Conservation (phyloP, 2,797 vertebrate species). For the Danio aesculapii region DNA sequence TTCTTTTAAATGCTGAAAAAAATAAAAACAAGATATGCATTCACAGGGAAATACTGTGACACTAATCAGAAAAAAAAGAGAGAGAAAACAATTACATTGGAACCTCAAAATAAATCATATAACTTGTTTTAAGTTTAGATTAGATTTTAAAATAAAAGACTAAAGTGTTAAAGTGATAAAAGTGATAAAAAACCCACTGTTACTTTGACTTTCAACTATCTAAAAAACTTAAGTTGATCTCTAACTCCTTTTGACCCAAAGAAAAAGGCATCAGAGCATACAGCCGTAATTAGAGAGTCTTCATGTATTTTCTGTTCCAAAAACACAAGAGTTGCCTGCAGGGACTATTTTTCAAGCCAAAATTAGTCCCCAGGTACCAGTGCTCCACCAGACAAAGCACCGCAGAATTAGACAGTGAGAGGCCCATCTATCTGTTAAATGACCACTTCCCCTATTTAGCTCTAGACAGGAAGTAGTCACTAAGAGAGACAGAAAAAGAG, state of each 20-base stretch:
- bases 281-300: constrained; percentile 63
- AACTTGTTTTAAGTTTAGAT: neutral
- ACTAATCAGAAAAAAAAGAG: too few species aligned
- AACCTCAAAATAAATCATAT: too few species aligned
- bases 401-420: constrained; percentile 83
- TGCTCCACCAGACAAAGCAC: constrained; percentile 86
- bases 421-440: constrained; percentile 77
- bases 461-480: constrained; percentile 83
- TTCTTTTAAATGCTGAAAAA: too few species aligned
- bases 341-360: constrained; percentile 77
- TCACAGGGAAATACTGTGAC: too few species aligned
- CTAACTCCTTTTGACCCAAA: neutral
- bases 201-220: constrained; percentile 30
- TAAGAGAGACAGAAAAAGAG: constrained; percentile 62
- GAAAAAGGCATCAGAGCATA: constrained; percentile 45
- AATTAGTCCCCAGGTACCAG: constrained; percentile 83
- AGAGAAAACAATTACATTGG: too few species aligned
- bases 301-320: constrained; percentile 71
- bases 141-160: constrained; percentile 1
- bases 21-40: too few species aligned
- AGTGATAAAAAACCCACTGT: constrained; percentile 6
- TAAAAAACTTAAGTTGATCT: constrained; percentile 3
- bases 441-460: constrained; percentile 81
- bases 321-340: constrained; percentile 80
- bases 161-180: neutral